Base-by-base conservation (phyloP, 35 echinoderm and acorn worm species). In the Ptychodera flava region DNA sequence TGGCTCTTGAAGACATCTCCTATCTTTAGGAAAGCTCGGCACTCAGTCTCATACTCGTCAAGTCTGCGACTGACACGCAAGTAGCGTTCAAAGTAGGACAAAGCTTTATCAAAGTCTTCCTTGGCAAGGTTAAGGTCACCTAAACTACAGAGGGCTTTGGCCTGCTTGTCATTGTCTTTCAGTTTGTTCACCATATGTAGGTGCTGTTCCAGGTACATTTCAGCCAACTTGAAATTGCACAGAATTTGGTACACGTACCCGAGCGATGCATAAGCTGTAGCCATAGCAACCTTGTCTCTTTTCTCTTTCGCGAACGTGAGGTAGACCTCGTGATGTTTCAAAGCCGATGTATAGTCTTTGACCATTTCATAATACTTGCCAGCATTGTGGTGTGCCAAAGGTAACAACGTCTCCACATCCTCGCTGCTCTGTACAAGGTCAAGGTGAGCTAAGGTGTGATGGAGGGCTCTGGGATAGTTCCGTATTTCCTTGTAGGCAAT, bases 21-120 rank as follows among this genome's bases (percentile, higher is more conserved):
- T 31, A 94, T 84, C 1, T 77, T 79, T 16, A 99, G 78, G 32
- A 86, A 89, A 22, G 96, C 96, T 64, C 83, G 77, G 36, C 87
- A 90, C 37, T 99, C 96, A 0, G 96, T 99, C 32, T 94, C 90
- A 90, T 94, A 99, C 64, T 99, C 96, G 88, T 99, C 93, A 1
- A 99, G 86, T 87, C 93, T 92, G 16, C 96, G 38, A 80, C 93
- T 92, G 15, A 94, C 80, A 33, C 85, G 36, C 27, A 99, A 86
- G 76, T 91, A 94, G 77, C 77, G 90, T 76, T 91, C 84, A 35
- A 99, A 81, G 80, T 90, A 90, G 83, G 90, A 85, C 37, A 99
- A 78, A 10, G 91, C 90, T 1, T 85, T 81, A 16, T 92, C 93
- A 22, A 36, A 37, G 32, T 90, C 77, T 0, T 86, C 90, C 6